These are phyloP conservation scores for Aldabrachelys gigantea DNA, from an alignment of 2,113 vertebrate genomes.

Conservation along the genomic window DNA sequence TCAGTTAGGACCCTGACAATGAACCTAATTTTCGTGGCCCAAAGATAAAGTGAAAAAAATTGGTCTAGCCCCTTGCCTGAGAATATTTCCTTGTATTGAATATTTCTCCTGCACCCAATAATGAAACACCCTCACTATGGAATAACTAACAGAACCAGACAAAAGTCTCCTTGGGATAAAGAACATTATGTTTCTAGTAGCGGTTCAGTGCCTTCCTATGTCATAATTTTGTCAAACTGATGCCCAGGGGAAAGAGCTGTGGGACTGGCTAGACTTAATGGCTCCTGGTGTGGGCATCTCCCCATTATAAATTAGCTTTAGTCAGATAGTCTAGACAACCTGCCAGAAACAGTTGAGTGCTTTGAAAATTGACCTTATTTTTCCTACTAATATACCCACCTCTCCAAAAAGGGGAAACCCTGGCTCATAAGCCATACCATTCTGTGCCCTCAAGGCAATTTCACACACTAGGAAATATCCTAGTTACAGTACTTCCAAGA, in stretches of 20 bases:
- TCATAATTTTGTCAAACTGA: constrained; percentile 50
- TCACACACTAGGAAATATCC: not conserved
- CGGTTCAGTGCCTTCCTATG: constrained; percentile 18
- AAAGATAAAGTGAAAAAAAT: not conserved
- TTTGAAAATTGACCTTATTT: constrained; percentile 55
- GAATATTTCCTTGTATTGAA: not conserved
- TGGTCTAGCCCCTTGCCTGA: not conserved
- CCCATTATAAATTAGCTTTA: constrained; percentile 63
- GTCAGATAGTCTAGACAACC: constrained; percentile 45
- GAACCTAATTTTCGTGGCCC: not conserved
- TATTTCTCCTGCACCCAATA: constrained; percentile 5
- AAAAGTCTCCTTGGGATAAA: constrained; percentile 53
- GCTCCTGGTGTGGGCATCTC: constrained; percentile 62
- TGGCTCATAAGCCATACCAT: not conserved
- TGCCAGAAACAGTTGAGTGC: constrained; percentile 67
- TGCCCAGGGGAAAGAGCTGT: constrained; percentile 31
- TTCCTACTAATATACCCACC: constrained; percentile 36
- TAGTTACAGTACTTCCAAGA: not conserved
- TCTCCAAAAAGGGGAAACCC: not conserved
- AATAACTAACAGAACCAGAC: constrained; percentile 16
- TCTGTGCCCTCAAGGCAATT: not conserved
- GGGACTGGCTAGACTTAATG: constrained; percentile 75
- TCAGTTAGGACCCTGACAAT: not conserved
- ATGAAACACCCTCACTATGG: not conserved
- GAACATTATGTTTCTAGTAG: constrained; percentile 27